These are phyloP conservation scores for Epistrophella euchroma DNA, from an alignment of 2,888 invertebrate species.

Conservation along the genomic window DNA sequence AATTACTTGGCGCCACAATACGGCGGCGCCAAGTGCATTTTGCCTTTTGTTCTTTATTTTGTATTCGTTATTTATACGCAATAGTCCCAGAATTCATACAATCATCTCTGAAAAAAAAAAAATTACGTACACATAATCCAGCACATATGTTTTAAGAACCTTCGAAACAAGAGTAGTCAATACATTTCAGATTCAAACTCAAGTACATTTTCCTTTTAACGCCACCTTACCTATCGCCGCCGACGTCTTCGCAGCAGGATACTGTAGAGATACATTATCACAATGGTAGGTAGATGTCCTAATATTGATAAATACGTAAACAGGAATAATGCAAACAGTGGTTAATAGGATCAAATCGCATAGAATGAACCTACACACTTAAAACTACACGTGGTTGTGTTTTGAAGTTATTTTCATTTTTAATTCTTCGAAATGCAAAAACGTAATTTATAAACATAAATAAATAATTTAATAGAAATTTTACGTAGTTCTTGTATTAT, in stretches of 20 bases:
- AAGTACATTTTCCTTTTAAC: background rate
- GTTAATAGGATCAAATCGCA: background rate
- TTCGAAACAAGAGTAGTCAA: background rate
- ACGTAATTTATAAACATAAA: too few species aligned
- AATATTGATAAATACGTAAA: background rate
- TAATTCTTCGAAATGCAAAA: background rate
- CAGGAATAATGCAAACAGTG: background rate
- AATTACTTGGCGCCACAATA: background rate
- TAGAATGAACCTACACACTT: background rate
- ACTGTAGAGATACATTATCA: background rate
- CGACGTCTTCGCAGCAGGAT: background rate
- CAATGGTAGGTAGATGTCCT: background rate
- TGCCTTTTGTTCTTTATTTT: background rate
- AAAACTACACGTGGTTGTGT: background rate
- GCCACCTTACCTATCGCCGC: background rate
- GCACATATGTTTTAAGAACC: background rate
- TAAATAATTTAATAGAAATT: too few species aligned
- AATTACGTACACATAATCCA: background rate
- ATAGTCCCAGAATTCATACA: background rate
- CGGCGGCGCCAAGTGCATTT: background rate
- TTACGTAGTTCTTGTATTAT: too few species aligned
- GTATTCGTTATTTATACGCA: background rate
- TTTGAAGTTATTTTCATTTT: background rate
- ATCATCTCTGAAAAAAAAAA: background rate
- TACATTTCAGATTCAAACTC: background rate